Conservation (phyloP, 2,113 vertebrate genomes). For the Acanthochromis polyacanthus region DNA sequence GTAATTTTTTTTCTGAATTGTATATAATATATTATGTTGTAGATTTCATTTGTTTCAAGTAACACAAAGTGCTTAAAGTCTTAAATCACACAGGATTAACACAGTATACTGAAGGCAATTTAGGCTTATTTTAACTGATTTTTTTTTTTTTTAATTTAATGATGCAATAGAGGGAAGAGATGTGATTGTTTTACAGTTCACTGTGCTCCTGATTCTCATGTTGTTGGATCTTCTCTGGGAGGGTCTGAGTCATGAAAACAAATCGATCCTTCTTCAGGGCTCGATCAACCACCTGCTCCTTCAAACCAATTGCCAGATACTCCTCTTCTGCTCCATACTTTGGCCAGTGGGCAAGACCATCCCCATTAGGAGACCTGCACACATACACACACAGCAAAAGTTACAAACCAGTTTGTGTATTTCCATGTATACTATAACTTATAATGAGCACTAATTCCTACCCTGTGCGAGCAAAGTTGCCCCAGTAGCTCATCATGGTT, state of each 20-base stretch:
- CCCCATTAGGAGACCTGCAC: slow-evolving; percentile 81
- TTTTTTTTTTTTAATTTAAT: too few relatives aligned
- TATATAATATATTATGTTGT: too few relatives aligned
- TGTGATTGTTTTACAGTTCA: slow-evolving; percentile 62
- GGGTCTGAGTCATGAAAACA: slow-evolving; percentile 75
- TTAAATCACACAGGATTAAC: too few relatives aligned
- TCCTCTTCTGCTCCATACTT: slow-evolving; percentile 70
- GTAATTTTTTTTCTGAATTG: too few relatives aligned
- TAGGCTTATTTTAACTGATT: too few relatives aligned
- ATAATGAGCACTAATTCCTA: slow-evolving; percentile 48
- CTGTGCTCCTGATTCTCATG: slow-evolving; percentile 51
- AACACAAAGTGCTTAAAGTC: too few relatives aligned
- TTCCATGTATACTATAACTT: background rate
- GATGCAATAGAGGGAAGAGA: background rate
- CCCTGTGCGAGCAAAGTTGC: slow-evolving; percentile 85
- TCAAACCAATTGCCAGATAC: slow-evolving; percentile 72
- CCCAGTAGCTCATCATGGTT: slow-evolving; percentile 85
- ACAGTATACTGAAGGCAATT: too few relatives aligned
- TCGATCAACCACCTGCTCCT: slow-evolving; percentile 65
- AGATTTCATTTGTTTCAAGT: too few relatives aligned
- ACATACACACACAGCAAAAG: fast-evolving
- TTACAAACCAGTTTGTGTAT: background rate
- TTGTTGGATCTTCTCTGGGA: slow-evolving; percentile 67
- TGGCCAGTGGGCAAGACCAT: slow-evolving; percentile 78
- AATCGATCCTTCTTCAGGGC: slow-evolving; percentile 73